phyloP scores from a whole-genome alignment of 1,140 invertebrate genomes.

The Tetragonula clypearis region DNA sequence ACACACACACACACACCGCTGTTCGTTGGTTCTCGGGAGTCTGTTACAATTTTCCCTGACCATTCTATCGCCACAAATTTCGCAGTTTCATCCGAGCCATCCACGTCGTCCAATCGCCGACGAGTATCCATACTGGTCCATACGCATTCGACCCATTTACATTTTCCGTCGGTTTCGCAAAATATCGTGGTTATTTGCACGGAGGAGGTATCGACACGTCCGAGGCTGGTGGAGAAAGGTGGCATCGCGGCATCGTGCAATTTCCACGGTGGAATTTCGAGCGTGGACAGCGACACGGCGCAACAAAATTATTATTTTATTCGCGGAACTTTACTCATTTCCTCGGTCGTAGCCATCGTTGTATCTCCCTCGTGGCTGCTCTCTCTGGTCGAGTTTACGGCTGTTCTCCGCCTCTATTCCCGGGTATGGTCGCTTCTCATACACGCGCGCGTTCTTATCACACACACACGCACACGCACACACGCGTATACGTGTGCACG shows the following conservation, averaged over 20 bases:
- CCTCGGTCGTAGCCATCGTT: slow-evolving; percentile 56
- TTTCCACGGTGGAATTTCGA: slow-evolving; percentile 17
- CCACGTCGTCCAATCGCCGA: background rate
- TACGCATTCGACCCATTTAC: background rate
- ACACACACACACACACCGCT: background rate
- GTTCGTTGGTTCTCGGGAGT: background rate
- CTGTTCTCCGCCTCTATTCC: slow-evolving; percentile 33
- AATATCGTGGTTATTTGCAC: slow-evolving; percentile 1
- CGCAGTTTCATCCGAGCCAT: background rate
- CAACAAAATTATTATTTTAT: slow-evolving; percentile 64
- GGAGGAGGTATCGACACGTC: background rate
- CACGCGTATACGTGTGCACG: background rate
- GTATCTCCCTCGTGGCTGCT: slow-evolving; percentile 58
- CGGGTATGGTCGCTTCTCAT: slow-evolving; percentile 16
- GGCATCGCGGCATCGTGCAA: background rate
- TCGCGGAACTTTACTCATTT: slow-evolving; percentile 42
- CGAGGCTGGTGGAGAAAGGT: background rate
- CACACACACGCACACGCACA: background rate
- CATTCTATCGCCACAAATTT: background rate
- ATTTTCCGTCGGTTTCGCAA: background rate
- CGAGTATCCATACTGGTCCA: background rate
- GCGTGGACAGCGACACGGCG: slow-evolving; percentile 40
- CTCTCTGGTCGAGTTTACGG: slow-evolving; percentile 63
- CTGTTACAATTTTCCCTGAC: too few species aligned
- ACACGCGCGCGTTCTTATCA: background rate